A percentile compares a stretch with the other conserved stretches of the same genome.
These are phyloP conservation scores for Eudyptes chrysolophus DNA, from an alignment of 2,113 vertebrate species.

Conservation along the genomic window DNA sequence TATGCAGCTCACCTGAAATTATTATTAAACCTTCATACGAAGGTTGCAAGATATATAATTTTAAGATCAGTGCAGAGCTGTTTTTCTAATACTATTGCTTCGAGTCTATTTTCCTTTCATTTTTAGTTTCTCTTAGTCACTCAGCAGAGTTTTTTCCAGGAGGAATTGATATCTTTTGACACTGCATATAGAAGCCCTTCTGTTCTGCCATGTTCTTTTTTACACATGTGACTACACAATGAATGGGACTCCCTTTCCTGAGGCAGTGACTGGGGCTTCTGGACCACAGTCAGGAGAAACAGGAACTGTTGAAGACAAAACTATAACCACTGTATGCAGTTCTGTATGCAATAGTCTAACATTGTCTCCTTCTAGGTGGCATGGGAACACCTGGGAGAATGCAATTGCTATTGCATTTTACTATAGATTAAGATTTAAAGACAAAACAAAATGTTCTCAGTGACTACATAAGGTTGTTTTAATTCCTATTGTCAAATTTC, in stretches of 20 bases:
- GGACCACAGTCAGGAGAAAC: background rate
- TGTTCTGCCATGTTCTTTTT: background rate
- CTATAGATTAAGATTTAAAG: background rate
- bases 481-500: background rate
- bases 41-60: background rate
- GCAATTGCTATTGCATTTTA: background rate
- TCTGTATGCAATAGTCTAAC: background rate
- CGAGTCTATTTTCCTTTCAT: background rate
- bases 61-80: background rate
- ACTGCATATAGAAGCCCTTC: background rate
- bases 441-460: background rate
- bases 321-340: background rate
- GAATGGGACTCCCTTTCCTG: background rate
- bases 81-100: background rate
- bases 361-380: background rate
- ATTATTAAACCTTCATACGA: background rate
- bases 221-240: background rate
- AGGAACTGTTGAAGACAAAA: background rate
- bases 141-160: background rate
- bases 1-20: background rate
- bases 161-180: background rate
- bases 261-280: background rate
- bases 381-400: background rate
- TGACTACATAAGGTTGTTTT: background rate
- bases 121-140: background rate